phyloP scores from a whole-genome alignment of 2,888 invertebrate genomes.

The Allophyes oxyacanthae region DNA sequence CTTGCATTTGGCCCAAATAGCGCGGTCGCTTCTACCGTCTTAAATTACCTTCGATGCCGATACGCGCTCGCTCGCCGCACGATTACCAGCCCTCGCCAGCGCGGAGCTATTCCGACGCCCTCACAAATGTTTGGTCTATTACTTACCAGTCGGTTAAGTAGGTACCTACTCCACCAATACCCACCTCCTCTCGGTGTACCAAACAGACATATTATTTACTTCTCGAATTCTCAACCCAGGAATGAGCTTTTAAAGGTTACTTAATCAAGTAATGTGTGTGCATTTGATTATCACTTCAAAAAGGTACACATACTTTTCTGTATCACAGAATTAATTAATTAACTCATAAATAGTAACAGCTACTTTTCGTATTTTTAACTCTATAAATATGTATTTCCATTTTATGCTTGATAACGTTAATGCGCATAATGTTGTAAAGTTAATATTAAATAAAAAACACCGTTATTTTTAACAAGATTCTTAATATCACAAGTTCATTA shows the following conservation, averaged over 20 bases:
- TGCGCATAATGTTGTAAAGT: slow-evolving; percentile 36
- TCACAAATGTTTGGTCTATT: slow-evolving; percentile 79
- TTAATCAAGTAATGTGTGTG: slow-evolving; percentile 77
- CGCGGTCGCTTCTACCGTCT: slow-evolving; percentile 81
- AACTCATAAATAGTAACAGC: slow-evolving; percentile 30
- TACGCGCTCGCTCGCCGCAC: slow-evolving; percentile 68
- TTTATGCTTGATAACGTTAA: slow-evolving; percentile 35
- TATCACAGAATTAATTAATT: slow-evolving; percentile 49
- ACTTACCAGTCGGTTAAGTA: slow-evolving; percentile 80
- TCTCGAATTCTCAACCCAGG: slow-evolving; percentile 68
- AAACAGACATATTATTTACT: slow-evolving; percentile 75
- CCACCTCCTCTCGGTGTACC: slow-evolving; percentile 65
- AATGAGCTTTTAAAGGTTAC: slow-evolving; percentile 76
- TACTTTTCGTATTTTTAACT: slow-evolving; percentile 35
- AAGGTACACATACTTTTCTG: slow-evolving; percentile 59
- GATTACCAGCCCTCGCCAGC: slow-evolving; percentile 67
- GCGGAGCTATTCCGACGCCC: slow-evolving; percentile 65
- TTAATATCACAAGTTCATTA: slow-evolving; percentile 64
- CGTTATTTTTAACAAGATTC: slow-evolving; percentile 55
- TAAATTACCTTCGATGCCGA: slow-evolving; percentile 79
- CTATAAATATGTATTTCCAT: slow-evolving; percentile 38
- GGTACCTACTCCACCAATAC: slow-evolving; percentile 64
- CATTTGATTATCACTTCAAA: slow-evolving; percentile 70
- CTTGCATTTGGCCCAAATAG: slow-evolving; percentile 88
- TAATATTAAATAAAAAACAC: slow-evolving; percentile 48